Evolutionary conservation across 2,113 vertebrate genomes (phyloP).

Genomic region (Gallinago paraguaiae): DNA sequence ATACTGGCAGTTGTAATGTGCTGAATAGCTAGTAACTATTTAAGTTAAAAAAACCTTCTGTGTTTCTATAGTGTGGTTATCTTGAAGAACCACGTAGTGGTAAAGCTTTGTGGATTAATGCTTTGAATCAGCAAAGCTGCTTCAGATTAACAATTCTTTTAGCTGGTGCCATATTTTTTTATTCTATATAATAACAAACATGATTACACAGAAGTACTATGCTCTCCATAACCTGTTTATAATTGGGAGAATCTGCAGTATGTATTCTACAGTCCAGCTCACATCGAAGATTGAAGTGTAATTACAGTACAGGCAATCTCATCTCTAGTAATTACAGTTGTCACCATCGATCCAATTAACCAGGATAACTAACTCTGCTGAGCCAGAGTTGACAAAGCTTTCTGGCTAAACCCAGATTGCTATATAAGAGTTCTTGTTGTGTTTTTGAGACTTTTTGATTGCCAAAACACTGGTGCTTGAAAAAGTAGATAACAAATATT

Average conservation of each 20-base stretch:
- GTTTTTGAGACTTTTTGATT: slow-evolving; percentile 39
- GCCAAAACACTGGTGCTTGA: slow-evolving; percentile 20
- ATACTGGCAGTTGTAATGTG: background rate
- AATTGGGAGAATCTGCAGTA: slow-evolving; percentile 65
- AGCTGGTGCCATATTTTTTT: slow-evolving; percentile 25
- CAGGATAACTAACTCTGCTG: slow-evolving; percentile 79
- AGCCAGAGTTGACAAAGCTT: slow-evolving; percentile 70
- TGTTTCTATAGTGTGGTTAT: slow-evolving; percentile 8
- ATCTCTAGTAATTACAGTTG: slow-evolving; percentile 83
- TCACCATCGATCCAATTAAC: slow-evolving; percentile 83
- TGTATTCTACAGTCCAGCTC: slow-evolving; percentile 70
- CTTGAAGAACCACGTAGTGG: slow-evolving; percentile 3
- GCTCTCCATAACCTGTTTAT: slow-evolving; percentile 57
- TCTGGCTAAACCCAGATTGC: slow-evolving; percentile 69
- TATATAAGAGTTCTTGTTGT: background rate
- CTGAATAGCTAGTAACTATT: slow-evolving; percentile 17
- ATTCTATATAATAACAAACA: slow-evolving; percentile 66
- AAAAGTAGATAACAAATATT: slow-evolving; percentile 13
- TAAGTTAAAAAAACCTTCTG: background rate
- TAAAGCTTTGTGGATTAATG: slow-evolving; percentile 51
- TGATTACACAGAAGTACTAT: slow-evolving; percentile 59
- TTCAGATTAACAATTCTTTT: slow-evolving; percentile 65
- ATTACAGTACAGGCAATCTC: slow-evolving; percentile 82
- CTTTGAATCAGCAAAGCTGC: slow-evolving; percentile 57
- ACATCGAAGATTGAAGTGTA: slow-evolving; percentile 74